Evolutionary conservation across 2,797 vertebrate genomes (phyloP), one percentile per base, ranked within the genome.

Genomic region (Chiloscyllium punctatum): DNA sequence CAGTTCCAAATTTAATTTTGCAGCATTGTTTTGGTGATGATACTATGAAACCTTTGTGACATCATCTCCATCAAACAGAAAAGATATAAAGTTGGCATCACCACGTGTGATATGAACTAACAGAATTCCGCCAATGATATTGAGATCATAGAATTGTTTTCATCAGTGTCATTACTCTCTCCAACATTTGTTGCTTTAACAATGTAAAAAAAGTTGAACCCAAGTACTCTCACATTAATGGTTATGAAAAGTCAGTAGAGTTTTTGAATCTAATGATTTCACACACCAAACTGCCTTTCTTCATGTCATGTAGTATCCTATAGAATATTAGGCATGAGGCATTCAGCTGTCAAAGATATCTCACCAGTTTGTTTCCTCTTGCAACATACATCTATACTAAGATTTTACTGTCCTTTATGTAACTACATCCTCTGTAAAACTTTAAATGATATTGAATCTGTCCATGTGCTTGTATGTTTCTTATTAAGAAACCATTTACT

Each of bases 111-210:
- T 77, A 77, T 57, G 42, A 95, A 95, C 15, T 53, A 72, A 94
- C 77, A 95, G 30, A 74, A 53, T 57, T 95, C 94, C 95, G 7
- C 51, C 42, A 95, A 77, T 77, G 72, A 77, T 74, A 95, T 27
- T n/a, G 69, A 74, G 30, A 30, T 95, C 69, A 77, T 3, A 21
- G 16, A 30, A 57, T 7, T 5, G 33, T 94, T n/a, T 95, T 69
- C 30, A 74, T 74, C n/a, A 13, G 53, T n/a, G 68, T 30, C 37
- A 94, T 69, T 77, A 48, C 11, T 74, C 15, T 13, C 51, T 95
- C 42, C 71, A 51, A 71, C 27, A 77, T 11, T 95, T 71, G 5
- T 72, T 33, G 2, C 62, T 33, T 77, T 53, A 77, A 53, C 48
- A 95, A n/a, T 53, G 25, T 84, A 23, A 48, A 72, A 27, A 33